Evolutionary conservation across 2,888 invertebrate genomes (phyloP).

Genomic region (Mythimna impura): DNA sequence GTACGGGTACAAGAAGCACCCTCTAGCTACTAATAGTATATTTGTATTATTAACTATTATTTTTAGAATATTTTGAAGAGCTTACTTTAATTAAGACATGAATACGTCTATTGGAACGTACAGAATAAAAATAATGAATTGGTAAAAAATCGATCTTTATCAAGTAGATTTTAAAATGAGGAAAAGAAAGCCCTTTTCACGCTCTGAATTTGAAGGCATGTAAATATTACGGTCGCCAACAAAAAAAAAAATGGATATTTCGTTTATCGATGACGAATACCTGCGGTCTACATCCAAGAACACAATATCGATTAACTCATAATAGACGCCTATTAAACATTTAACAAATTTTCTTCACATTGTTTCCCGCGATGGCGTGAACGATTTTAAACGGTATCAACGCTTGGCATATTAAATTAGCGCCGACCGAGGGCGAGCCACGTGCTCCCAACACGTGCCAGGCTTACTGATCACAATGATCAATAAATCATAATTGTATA

Average conservation of each 20-base stretch:
- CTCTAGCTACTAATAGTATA: no score
- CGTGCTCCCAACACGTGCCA: conserved; percentile 50
- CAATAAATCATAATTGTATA: conserved; percentile 56
- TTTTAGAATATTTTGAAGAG: conserved; percentile 1
- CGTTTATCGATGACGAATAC: conserved; percentile 1
- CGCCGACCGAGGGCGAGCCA: conserved; percentile 43
- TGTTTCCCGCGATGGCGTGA: conserved; percentile 48
- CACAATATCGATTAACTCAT: conserved; percentile 33
- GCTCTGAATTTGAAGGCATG: not conserved
- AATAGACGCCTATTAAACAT: conserved; percentile 38
- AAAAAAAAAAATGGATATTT: conserved; percentile 8
- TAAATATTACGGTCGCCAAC: not conserved
- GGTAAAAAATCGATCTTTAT: not conserved
- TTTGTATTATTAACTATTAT: conserved; percentile 23
- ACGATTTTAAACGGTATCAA: conserved; percentile 62
- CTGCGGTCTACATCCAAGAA: conserved; percentile 3
- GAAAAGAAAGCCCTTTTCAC: conserved; percentile 7
- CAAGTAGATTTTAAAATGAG: not conserved
- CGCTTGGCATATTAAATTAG: conserved; percentile 57
- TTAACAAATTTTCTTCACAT: conserved; percentile 44
- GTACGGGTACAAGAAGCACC: not conserved
- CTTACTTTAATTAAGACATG: not conserved
- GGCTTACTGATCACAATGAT: conserved; percentile 44
- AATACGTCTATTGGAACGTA: not conserved
- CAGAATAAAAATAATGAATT: no score